A percentile compares a stretch with the other conserved stretches of the same genome.
These are phyloP conservation scores for Papilio helenus DNA, from an alignment of 1,140 invertebrate genomes.

Conservation along the genomic window DNA sequence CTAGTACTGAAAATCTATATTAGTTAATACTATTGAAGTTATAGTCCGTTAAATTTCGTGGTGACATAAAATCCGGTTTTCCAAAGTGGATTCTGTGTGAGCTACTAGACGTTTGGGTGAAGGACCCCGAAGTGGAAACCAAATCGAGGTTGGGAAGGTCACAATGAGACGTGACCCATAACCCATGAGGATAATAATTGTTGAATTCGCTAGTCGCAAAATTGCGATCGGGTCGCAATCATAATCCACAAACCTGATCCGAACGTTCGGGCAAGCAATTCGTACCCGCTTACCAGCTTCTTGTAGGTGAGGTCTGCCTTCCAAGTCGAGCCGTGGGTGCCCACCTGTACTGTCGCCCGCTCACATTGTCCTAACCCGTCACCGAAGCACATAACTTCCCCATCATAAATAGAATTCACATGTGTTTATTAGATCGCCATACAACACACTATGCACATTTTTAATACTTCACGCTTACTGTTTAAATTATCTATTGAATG, in stretches of 20 bases:
- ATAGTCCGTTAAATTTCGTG: background rate
- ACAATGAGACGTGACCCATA: constrained; percentile 86
- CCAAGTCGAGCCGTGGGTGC: constrained; percentile 78
- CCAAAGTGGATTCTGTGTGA: constrained; percentile 64
- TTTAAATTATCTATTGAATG: constrained; percentile 65
- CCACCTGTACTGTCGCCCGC: constrained; percentile 65
- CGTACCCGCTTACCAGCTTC: constrained; percentile 73
- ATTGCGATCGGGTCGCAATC: constrained; percentile 57
- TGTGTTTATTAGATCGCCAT: constrained; percentile 62
- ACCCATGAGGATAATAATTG: constrained; percentile 68
- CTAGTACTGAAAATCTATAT: background rate
- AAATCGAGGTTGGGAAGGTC: constrained; percentile 88
- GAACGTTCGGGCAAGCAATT: constrained; percentile 65
- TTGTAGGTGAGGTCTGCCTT: constrained; percentile 67
- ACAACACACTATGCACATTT: constrained; percentile 65
- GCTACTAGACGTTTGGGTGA: constrained; percentile 77
- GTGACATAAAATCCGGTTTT: constrained; percentile 63
- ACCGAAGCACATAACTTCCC: constrained; percentile 64
- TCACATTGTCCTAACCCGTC: constrained; percentile 62
- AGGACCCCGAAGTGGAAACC: constrained; percentile 87
- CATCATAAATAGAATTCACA: constrained; percentile 65
- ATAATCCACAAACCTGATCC: constrained; percentile 61
- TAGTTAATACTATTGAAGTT: background rate
- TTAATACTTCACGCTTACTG: constrained; percentile 64
- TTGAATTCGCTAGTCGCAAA: constrained; percentile 60